Evolutionary conservation across 2,797 vertebrate genomes (phyloP), one percentile per base, ranked within the genome.

Genomic region (Hippocampus kuda): DNA sequence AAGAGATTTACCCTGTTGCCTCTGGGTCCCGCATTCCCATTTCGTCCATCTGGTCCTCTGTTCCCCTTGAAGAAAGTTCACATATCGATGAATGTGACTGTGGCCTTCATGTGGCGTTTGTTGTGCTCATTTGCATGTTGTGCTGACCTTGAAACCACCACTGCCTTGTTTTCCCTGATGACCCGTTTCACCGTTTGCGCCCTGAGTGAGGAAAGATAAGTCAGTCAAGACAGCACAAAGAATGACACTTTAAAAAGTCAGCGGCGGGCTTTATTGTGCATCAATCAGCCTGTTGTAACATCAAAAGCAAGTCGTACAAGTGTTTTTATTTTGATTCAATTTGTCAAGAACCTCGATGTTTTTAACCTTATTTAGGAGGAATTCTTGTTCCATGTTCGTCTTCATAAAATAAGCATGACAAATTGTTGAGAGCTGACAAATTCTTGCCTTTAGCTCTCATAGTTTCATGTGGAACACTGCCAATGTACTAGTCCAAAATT

Each of bases 61-160:
- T 83, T 86, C 46, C 94, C 94, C 94, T 96, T 72, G 20, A 67
- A 56, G 20, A 41, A 57, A 54, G 51, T 22, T 74, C 41, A 78
- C 12, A 80, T 48, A 60, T 80, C 70, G 82, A 53, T 66, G 16
- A 66, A 30, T 5, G 34, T 13, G 20, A 42, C 34, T 41, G 15
- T 62, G 34, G 34, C 34, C 6, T 38, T 7, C n/a, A 18, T 22
- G 15, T 62, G 34, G 34, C 5, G 34, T 34, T 6, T 34, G 5
- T 38, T 38, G 34, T 38, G 34, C 34, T 38, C 34, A 38, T 38
- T 38, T 38, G 34, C 34, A 8, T 38, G 34, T 8, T 8, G 34
- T 68, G 88, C 91, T 90, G 76, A 94, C 93, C 92, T 94, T 94
- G 76, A 77, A 70, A 63, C 93, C 93, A 22, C 66, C 77, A 18